These are phyloP conservation scores for Thunnus maccoyii DNA, from an alignment of 2,113 vertebrate species.

Conservation along the genomic window DNA sequence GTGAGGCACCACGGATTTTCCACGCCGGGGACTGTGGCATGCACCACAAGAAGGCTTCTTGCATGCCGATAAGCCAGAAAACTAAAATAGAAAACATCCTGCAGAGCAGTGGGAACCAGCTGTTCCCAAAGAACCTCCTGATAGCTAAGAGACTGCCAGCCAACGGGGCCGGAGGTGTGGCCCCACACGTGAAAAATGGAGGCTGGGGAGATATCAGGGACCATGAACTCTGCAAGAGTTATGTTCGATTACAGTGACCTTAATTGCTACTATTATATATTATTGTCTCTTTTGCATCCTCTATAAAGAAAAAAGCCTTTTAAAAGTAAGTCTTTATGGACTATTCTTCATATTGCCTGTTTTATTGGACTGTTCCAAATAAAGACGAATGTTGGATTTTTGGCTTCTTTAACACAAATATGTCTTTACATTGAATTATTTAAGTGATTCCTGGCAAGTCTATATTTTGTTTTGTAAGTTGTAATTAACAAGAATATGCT, in stretches of 20 bases:
- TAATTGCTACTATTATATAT: slow-evolving; percentile 78
- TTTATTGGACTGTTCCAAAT: slow-evolving; percentile 86
- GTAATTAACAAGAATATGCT: slow-evolving; percentile 33
- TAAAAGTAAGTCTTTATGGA: slow-evolving; percentile 84
- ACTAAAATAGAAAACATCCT: slow-evolving; percentile 94
- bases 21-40: slow-evolving; percentile 98
- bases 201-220: slow-evolving; percentile 99
- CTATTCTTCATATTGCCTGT: slow-evolving; percentile 88
- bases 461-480: slow-evolving; percentile 43
- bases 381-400: slow-evolving; percentile 84
- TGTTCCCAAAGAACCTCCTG: slow-evolving; percentile 92
- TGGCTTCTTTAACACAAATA: slow-evolving; percentile 75
- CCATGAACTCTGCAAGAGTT: slow-evolving; percentile 99
- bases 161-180: slow-evolving; percentile 87
- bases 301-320: slow-evolving; percentile 85
- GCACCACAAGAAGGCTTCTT: slow-evolving; percentile 95
- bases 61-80: slow-evolving; percentile 92
- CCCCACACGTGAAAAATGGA: slow-evolving; percentile 97
- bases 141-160: slow-evolving; percentile 91
- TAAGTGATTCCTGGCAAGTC: slow-evolving; percentile 22
- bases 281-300: slow-evolving; percentile 85
- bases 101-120: slow-evolving; percentile 89
- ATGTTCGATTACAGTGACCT: slow-evolving; percentile 95
- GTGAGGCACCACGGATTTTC: slow-evolving; percentile 93
- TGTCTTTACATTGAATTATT: slow-evolving; percentile 64